Evolutionary conservation across 1,140 invertebrate genomes (phyloP).

Genomic region (Gryllus bimaculatus): DNA sequence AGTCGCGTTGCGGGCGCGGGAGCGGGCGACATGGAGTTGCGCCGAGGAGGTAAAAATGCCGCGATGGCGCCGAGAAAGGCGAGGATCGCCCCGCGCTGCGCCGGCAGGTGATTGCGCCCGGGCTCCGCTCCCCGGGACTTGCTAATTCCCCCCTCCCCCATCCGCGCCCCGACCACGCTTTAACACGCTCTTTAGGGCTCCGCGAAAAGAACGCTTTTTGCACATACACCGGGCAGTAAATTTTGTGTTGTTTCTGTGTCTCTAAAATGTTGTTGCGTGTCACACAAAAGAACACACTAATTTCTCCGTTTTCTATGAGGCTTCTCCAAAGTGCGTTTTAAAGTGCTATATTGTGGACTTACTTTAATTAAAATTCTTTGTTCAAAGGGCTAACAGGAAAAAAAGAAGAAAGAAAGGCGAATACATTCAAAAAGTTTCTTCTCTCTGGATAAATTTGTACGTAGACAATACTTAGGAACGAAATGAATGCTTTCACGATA

Average conservation of each 20-base stretch:
- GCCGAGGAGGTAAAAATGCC: too few relatives aligned
- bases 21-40: too few relatives aligned
- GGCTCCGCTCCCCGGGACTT: neutral
- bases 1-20: too few relatives aligned
- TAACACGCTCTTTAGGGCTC: neutral
- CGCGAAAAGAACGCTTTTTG: neutral
- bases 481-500: slow-evolving; percentile 5
- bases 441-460: neutral
- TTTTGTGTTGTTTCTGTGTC: slow-evolving; percentile 4
- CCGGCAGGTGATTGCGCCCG: neutral
- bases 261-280: neutral
- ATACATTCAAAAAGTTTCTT: neutral
- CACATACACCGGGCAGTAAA: neutral
- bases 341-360: neutral
- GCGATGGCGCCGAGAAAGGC: neutral
- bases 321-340: neutral
- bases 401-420: neutral
- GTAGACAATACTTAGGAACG: slow-evolving; percentile 4
- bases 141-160: too few relatives aligned
- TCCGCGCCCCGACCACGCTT: neutral
- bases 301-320: neutral
- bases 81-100: neutral
- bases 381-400: neutral
- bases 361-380: slow-evolving; percentile 6
- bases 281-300: neutral